Evolutionary conservation across 2,888 invertebrate genomes (phyloP).

Genomic region (Chromoteleia sp.): DNA sequence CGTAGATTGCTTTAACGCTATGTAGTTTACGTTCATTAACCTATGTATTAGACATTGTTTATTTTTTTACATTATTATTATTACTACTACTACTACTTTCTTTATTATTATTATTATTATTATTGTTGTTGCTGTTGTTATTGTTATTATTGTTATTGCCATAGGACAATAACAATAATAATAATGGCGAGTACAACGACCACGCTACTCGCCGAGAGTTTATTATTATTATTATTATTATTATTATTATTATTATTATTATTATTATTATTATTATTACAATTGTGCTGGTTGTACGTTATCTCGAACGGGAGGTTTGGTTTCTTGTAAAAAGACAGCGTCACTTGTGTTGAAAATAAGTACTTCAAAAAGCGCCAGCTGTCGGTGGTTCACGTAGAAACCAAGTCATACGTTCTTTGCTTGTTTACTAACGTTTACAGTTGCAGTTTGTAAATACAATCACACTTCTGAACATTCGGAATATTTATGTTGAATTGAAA

Average conservation of each 20-base stretch:
- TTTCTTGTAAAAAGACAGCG: background rate
- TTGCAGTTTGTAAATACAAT: background rate
- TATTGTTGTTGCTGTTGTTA: background rate
- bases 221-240: too few species aligned
- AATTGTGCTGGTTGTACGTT: conserved; percentile 1
- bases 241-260: background rate
- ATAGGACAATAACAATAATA: too few species aligned
- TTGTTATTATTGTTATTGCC: background rate
- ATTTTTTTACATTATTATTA: conserved; percentile 4
- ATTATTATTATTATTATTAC: background rate
- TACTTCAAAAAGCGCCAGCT: background rate
- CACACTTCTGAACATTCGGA: background rate
- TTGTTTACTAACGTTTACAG: conserved; percentile 7
- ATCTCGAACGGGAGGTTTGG: background rate
- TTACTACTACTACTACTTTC: background rate
- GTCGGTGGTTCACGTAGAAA: background rate
- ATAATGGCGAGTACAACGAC: too few species aligned
- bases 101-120: background rate
- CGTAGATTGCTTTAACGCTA: conserved; percentile 68
- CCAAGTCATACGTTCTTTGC: conserved; percentile 1
- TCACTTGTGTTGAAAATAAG: background rate
- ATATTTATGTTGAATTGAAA: too few species aligned
- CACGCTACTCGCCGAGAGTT: too few species aligned
- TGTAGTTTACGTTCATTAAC: conserved; percentile 44
- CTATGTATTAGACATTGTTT: background rate